These are phyloP conservation scores for Pollicipes pollicipes DNA, from an alignment of 1,140 invertebrate species.

Conservation along the genomic window DNA sequence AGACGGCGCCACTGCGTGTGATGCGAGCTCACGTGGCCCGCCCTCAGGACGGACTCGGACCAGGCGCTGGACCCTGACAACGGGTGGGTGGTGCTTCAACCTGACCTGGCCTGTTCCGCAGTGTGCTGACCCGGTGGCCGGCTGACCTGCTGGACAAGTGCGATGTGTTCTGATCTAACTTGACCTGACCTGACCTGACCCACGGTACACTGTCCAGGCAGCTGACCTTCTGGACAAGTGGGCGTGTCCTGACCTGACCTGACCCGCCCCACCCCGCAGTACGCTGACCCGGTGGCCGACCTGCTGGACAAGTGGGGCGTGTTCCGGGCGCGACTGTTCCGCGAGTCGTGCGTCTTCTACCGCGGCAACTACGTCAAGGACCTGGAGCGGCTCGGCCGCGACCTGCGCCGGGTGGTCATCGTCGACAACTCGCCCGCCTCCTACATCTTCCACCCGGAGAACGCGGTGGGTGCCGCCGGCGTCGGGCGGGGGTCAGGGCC, in stretches of 20 bases:
- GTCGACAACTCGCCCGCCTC: constrained; percentile 99
- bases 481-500: not conserved
- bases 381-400: constrained; percentile 87
- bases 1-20: no score
- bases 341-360: constrained; percentile 99
- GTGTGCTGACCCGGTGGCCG: constrained; percentile 96
- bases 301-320: constrained; percentile 94
- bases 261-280: constrained; percentile 73
- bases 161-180: constrained; percentile 62
- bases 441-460: constrained; percentile 99
- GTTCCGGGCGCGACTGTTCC: constrained; percentile 86
- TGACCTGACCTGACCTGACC: constrained; percentile 65
- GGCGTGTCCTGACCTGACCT: constrained; percentile 85
- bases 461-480: constrained; percentile 62
- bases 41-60: no score
- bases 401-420: constrained; percentile 91
- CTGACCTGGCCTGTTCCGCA: constrained; percentile 25
- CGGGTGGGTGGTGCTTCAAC: no score
- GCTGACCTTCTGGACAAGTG: constrained; percentile 93
- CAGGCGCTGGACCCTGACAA: no score
- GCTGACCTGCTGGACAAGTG: constrained; percentile 93
- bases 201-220: constrained; percentile 98
- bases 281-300: constrained; percentile 98
- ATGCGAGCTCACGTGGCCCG: no score
- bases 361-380: constrained; percentile 99